Base-by-base conservation (phyloP, 1,140 invertebrate genomes). In the Zophobas atratus region DNA sequence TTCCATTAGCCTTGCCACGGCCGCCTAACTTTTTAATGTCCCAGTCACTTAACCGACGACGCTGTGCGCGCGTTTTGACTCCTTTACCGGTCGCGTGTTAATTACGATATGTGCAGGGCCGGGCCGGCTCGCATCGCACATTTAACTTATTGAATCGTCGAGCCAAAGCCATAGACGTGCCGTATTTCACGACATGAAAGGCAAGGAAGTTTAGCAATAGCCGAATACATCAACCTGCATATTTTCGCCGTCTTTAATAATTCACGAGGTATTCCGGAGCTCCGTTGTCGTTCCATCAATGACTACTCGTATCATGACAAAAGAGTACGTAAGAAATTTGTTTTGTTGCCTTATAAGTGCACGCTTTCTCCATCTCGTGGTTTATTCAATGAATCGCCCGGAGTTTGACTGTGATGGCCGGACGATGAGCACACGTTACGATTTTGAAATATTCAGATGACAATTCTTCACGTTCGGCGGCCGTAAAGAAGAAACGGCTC, bases 1-100 rank as follows among this genome's bases (percentile, higher is more conserved):
- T 76, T 75, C 77, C 77, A 79, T 79, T 76, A 79, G 74, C 51
- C 67, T 38, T 67, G 55, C 34, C 51, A 60, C 74, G 60, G 77
- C 67, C 34, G 67, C 57, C 73, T 63, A 76, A 79, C 53, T 79
- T 79, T 79, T 79, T 79, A 79, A 76, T 79, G 73, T 72, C 70
- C 73, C 35, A 70, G 60, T 67, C 60, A 67, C 60, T 67, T 67
- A 67, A 67, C 60, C 38, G 20, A 48, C 73, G 73, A 43, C 60
- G 60, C 60, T 67, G 38, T 67, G 48, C 57, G 73, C 73, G 55
- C 73, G 55, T 56, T 75, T 75, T 75, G 55, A 60, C 73, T 75
- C 73, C 73, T 67, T 67, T 43, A 46, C 60, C 60, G 38, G 38
- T 41, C 38, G 34, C 57, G 57, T 2, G 35, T 63, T 63, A 38